Conservation (phyloP, 2,113 vertebrate genomes). For the Ibidorhyncha struthersii region DNA sequence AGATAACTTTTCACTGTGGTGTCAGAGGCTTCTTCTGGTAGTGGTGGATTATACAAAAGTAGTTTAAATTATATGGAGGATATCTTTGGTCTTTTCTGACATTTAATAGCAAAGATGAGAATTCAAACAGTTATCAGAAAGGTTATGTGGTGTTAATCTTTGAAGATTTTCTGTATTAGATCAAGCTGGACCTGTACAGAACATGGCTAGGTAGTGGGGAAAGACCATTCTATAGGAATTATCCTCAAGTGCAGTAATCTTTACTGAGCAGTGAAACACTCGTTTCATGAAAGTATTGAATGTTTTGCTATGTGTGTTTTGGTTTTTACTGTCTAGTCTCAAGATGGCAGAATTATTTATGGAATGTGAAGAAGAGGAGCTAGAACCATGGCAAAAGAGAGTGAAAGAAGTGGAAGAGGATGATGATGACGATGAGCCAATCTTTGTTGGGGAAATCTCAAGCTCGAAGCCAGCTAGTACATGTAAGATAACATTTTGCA, state of each 20-base stretch:
- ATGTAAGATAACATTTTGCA: conserved; percentile 66
- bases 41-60: neutral
- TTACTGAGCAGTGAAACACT: neutral
- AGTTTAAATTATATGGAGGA: neutral
- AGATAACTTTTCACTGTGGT: neutral
- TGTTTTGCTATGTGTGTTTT: neutral
- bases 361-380: conserved; percentile 98
- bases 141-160: neutral
- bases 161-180: neutral
- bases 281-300: neutral
- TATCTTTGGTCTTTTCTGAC: neutral
- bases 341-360: conserved; percentile 98
- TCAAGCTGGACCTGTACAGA: neutral
- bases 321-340: conserved; percentile 40
- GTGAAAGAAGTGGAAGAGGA: conserved; percentile 87
- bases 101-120: neutral
- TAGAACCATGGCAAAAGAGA: conserved; percentile 96
- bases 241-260: neutral
- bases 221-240: neutral
- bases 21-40: neutral
- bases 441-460: conserved; percentile 94
- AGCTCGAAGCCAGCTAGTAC: conserved; percentile 80
- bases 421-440: conserved; percentile 89
- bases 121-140: neutral
- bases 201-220: too few relatives aligned